phyloP scores from a whole-genome alignment of 2,888 invertebrate genomes.

The Neoaliturus tenellus region DNA sequence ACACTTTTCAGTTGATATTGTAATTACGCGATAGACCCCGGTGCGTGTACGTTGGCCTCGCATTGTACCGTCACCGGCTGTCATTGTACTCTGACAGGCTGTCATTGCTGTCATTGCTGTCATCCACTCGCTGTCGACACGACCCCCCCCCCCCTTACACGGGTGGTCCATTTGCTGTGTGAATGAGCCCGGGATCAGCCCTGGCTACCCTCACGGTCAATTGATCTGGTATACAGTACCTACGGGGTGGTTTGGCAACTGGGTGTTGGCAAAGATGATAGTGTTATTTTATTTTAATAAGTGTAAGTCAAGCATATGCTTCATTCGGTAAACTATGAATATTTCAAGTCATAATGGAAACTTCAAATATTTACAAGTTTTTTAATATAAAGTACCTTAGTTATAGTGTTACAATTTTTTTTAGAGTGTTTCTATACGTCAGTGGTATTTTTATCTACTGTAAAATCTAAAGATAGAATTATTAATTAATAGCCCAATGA shows the following conservation, averaged over 20 bases:
- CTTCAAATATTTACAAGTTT: no score
- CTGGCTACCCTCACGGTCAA: neutral
- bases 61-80: neutral
- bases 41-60: neutral
- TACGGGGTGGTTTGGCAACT: neutral
- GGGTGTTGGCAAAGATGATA: neutral
- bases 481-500: no score
- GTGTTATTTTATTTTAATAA: no score
- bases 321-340: no score
- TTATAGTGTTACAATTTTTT: no score
- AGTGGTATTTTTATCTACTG: no score
- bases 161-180: neutral
- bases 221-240: neutral
- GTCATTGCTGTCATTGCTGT: neutral
- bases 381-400: no score
- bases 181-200: neutral
- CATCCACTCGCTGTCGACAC: conserved; percentile 3
- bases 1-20: conserved; percentile 27
- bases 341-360: no score
- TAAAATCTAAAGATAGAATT: no score
- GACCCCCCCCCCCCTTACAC: neutral
- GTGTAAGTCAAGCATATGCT: no score
- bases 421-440: no score
- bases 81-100: neutral
- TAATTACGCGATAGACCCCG: neutral